These are phyloP conservation scores for Echeneis naucrates DNA, from an alignment of 2,797 vertebrate genomes.

Conservation along the genomic window DNA sequence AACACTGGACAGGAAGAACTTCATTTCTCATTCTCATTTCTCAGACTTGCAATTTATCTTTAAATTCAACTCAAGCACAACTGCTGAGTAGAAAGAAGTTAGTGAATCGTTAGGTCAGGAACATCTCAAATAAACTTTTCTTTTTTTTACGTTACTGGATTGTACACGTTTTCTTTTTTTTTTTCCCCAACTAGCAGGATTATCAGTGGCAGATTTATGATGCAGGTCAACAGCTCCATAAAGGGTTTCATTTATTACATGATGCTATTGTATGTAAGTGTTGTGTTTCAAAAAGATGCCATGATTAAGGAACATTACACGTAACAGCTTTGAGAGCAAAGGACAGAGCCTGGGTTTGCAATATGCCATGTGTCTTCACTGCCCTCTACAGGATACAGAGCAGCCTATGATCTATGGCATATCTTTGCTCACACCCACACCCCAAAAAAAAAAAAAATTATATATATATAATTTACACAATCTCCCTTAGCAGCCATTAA, in stretches of 20 bases:
- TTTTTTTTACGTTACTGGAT: neutral
- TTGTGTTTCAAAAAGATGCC: conserved; percentile 49
- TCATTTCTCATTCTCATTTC: no score
- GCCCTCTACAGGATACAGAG: conserved; percentile 85
- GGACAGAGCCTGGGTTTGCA: conserved; percentile 40
- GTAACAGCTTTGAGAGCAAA: conserved; percentile 43
- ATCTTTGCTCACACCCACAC: conserved; percentile 27
- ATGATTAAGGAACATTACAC: conserved; percentile 46
- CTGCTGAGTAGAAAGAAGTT: neutral
- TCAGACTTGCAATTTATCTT: conserved; percentile 1
- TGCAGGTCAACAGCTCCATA: conserved; percentile 52
- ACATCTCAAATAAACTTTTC: no score
- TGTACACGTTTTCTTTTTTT: conserved; percentile 9
- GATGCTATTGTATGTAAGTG: conserved; percentile 45
- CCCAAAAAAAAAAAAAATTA: no score
- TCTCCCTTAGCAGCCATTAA: conserved; percentile 10
- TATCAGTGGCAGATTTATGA: conserved; percentile 27
- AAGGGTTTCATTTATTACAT: conserved; percentile 57
- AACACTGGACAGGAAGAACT: no score
- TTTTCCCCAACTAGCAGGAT: conserved; percentile 20
- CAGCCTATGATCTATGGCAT: conserved; percentile 44
- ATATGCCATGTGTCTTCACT: conserved; percentile 85
- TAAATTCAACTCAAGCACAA: neutral
- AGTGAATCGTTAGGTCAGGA: neutral
- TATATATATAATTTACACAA: conserved; percentile 12